Percentiles rank a stretch among this genome's conserved stretches.
Conservation (phyloP, 37 sponge, comb jelly and placozoan species). For the Cladorhizidae sp. region DNA sequence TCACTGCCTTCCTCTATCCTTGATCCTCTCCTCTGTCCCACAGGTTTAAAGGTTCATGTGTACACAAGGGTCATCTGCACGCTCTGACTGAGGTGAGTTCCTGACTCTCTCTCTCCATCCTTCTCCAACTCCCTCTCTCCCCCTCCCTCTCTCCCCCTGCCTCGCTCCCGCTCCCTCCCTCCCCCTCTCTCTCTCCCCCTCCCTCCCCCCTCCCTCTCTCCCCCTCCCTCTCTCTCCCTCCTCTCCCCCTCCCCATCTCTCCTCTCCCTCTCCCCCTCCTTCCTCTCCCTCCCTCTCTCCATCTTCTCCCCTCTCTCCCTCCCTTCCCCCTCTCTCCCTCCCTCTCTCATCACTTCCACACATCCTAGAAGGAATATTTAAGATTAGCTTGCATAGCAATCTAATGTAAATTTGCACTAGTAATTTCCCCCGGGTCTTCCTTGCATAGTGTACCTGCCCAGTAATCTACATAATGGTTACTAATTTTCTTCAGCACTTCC, state of each 20-base stretch:
- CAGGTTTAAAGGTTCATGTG: constrained; percentile 88
- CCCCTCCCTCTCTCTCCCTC: no score
- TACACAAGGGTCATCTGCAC: constrained; percentile 88
- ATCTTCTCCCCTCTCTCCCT: constrained; percentile 30
- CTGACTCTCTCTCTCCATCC: neutral
- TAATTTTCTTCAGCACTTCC: no score
- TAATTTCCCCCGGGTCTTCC: no score
- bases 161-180: constrained; percentile 21
- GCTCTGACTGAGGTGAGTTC: constrained; percentile 85
- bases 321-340: constrained; percentile 20
- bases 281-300: constrained; percentile 27
- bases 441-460: no score
- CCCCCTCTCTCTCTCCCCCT: constrained; percentile 32
- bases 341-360: neutral
- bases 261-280: no score
- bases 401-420: no score
- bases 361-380: neutral
- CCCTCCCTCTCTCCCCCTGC: neutral
- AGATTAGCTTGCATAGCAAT: neutral
- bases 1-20: constrained; percentile 41
- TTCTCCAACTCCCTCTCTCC: neutral
- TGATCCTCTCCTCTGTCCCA: constrained; percentile 1
- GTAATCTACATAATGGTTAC: no score
- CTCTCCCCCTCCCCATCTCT: no score
- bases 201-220: constrained; percentile 3